A percentile compares a stretch with the other conserved stretches of the same genome.
These are phyloP conservation scores for Zelostemma sp. DNA, from an alignment of 1,140 invertebrate genomes.

Conservation along the genomic window DNA sequence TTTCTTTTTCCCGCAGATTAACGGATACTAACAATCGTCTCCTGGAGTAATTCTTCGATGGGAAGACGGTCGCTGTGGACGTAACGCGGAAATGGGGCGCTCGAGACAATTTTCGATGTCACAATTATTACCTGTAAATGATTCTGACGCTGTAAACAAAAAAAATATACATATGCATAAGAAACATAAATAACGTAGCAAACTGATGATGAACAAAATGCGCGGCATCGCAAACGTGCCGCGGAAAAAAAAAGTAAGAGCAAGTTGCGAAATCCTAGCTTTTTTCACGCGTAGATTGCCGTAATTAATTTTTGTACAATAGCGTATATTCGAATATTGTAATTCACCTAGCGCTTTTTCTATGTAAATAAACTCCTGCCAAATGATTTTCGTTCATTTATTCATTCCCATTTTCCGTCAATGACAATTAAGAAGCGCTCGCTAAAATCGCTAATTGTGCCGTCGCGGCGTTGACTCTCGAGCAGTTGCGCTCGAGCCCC, in stretches of 20 bases:
- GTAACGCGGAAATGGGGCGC: no score
- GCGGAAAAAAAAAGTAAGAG: slow-evolving; percentile 5
- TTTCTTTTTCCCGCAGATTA: neutral
- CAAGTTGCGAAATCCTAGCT: slow-evolving; percentile 35
- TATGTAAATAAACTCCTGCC: slow-evolving; percentile 47
- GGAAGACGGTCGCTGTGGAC: no score
- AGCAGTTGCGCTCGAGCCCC: neutral
- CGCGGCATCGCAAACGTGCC: neutral
- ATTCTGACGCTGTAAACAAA: slow-evolving; percentile 6
- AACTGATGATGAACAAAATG: neutral
- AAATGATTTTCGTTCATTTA: slow-evolving; percentile 18
- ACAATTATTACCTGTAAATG: slow-evolving; percentile 23
- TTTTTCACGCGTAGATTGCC: slow-evolving; percentile 32
- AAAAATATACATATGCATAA: neutral
- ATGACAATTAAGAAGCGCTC: slow-evolving; percentile 37
- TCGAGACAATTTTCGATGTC: slow-evolving; percentile 5
- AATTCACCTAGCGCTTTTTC: slow-evolving; percentile 41
- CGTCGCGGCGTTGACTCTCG: neutral
- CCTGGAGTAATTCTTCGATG: neutral
- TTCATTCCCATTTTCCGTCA: no score
- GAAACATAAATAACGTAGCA: neutral
- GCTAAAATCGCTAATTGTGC: slow-evolving; percentile 44
- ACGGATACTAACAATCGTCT: neutral
- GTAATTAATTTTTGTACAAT: slow-evolving; percentile 28
- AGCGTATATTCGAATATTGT: slow-evolving; percentile 23